A percentile compares a stretch with the other conserved stretches of the same genome.
Evolutionary conservation across 2,888 invertebrate genomes (phyloP).

Genomic region (Serripes groenlandicus): DNA sequence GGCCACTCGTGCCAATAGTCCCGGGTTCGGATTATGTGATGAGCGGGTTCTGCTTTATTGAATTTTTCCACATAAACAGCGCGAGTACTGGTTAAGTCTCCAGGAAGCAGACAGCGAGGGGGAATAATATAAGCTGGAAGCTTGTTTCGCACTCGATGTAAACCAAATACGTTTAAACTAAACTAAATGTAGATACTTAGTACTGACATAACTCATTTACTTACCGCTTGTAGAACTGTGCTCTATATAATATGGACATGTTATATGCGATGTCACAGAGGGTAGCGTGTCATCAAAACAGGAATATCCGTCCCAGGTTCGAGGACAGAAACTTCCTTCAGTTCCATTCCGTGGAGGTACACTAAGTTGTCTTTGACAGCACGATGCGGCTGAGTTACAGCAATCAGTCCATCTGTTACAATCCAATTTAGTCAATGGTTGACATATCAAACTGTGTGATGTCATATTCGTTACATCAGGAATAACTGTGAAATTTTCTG

Average conservation of each 20-base stretch:
- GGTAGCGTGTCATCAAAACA: constrained; percentile 75
- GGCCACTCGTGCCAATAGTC: too few species aligned
- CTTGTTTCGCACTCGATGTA: too few species aligned
- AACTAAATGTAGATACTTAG: too few species aligned
- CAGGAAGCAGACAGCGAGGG: too few species aligned
- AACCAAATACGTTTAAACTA: too few species aligned
- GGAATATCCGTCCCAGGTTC: constrained; percentile 81
- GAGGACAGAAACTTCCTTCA: constrained; percentile 67
- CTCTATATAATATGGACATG: constrained; percentile 76
- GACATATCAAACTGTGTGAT: constrained; percentile 60
- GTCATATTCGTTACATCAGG: constrained; percentile 70
- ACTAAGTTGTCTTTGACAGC: constrained; percentile 70
- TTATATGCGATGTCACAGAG: constrained; percentile 75
- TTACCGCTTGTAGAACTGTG: constrained; percentile 86
- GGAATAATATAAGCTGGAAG: too few species aligned
- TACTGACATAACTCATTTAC: constrained; percentile 47
- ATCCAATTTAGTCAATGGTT: constrained; percentile 61
- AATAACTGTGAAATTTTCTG: constrained; percentile 34
- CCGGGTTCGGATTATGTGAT: too few species aligned
- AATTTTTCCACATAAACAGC: too few species aligned
- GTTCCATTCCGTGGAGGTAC: constrained; percentile 38
- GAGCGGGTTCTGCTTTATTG: too few species aligned
- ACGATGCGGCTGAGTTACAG: constrained; percentile 68
- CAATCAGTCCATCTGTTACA: constrained; percentile 76
- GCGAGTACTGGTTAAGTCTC: too few species aligned